A percentile compares a stretch with the other conserved stretches of the same genome.
Evolutionary conservation across 2,797 vertebrate genomes (phyloP).

Genomic region (Ataeniobius toweri): DNA sequence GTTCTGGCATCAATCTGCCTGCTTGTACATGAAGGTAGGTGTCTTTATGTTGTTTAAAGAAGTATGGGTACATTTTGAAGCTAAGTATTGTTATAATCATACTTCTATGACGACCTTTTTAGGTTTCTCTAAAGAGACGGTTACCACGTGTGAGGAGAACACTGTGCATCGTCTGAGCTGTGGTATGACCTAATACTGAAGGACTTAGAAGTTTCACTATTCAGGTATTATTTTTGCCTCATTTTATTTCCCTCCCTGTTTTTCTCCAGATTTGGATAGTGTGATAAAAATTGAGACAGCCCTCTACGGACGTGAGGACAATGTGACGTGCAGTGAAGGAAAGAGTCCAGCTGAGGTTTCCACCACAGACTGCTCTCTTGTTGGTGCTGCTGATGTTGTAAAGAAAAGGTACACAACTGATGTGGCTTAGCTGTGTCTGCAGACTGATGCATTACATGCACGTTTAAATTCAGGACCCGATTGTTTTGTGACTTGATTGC

Average conservation of each 20-base stretch:
- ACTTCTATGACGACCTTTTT: background rate
- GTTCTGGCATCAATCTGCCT: slow-evolving; percentile 37
- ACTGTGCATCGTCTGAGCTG: slow-evolving; percentile 55
- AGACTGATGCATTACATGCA: background rate
- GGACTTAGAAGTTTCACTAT: background rate
- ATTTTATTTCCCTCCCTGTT: background rate
- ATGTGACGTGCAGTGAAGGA: slow-evolving; percentile 33
- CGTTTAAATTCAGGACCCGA: background rate
- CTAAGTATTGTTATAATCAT: background rate
- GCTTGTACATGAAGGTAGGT: slow-evolving; percentile 43
- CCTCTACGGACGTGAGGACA: slow-evolving; percentile 48
- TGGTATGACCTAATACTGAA: slow-evolving; percentile 39
- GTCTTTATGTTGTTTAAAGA: background rate
- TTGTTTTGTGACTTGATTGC: background rate
- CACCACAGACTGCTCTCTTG: slow-evolving; percentile 31
- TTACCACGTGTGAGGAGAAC: slow-evolving; percentile 35
- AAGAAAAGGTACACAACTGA: slow-evolving; percentile 29
- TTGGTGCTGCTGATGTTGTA: accelerated
- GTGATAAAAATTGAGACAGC: slow-evolving; percentile 51
- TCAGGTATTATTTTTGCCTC: too few relatives aligned
- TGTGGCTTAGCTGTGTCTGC: background rate
- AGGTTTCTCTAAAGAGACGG: slow-evolving; percentile 18
- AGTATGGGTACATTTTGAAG: background rate
- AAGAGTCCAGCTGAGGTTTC: accelerated
- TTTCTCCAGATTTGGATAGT: slow-evolving; percentile 23